A percentile compares a stretch with the other conserved stretches of the same genome.
Evolutionary conservation across 2,113 vertebrate species (phyloP).

Genomic region (Megaleporinus macrocephalus): DNA sequence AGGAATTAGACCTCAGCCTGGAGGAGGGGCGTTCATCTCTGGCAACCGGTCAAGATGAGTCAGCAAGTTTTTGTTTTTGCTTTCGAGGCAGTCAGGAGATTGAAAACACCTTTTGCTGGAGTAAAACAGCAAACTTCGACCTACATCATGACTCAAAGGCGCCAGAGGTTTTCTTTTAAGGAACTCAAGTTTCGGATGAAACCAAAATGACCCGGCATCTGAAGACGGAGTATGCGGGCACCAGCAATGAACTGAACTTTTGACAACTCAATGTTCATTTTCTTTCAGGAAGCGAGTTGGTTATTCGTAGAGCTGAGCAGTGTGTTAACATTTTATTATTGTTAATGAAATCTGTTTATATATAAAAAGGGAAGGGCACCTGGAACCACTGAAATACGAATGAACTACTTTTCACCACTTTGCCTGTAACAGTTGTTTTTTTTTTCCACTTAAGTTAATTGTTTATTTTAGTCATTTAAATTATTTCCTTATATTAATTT

Average conservation of each 20-base stretch:
- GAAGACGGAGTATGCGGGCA: background rate
- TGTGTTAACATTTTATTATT: conserved; percentile 43
- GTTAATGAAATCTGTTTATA: conserved; percentile 41
- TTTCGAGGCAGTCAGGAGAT: conserved; percentile 27
- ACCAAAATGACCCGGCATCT: background rate
- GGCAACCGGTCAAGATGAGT: conserved; percentile 38
- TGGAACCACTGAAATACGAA: conserved; percentile 66
- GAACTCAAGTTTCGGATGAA: conserved; percentile 12
- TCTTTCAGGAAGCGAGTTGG: conserved; percentile 6
- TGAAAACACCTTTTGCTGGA: conserved; percentile 34
- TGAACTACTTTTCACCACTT: conserved; percentile 64
- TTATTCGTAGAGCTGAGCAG: conserved; percentile 20
- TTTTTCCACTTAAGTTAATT: conserved; percentile 62
- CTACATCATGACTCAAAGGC: conserved; percentile 29
- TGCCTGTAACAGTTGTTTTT: conserved; percentile 59
- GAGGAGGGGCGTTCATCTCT: conserved; percentile 60
- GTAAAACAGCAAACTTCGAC: conserved; percentile 5
- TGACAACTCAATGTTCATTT: conserved; percentile 3
- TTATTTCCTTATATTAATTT: conserved; percentile 71
- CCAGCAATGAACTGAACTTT: background rate
- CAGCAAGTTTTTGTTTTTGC: conserved; percentile 56
- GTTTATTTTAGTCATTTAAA: conserved; percentile 68
- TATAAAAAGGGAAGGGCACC: conserved; percentile 74
- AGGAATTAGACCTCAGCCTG: conserved; percentile 58
- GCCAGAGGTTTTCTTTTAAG: background rate